Evolutionary conservation across 2,888 invertebrate genomes (phyloP), one percentile per base, ranked within the genome.

Genomic region (Andrena fulva): DNA sequence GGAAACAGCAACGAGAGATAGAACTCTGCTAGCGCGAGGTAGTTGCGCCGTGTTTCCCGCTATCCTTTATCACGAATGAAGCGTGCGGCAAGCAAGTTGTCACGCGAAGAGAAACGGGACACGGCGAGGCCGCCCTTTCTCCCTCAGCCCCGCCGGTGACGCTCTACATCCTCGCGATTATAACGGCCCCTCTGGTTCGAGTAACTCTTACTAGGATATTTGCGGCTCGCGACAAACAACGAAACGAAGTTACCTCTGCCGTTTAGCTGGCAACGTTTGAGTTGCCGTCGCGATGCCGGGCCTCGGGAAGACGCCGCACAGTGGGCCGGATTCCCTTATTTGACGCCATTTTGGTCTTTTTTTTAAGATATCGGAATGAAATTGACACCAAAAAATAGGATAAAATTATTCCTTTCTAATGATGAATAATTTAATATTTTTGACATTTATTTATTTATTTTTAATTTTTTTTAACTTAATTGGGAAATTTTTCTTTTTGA

Each of bases 181-280:
- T 78, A 78, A 81, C 85, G 52, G 62, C 72, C 64, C 76, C 80
- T 10, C 20, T 59, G 71, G 72, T 71, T 66, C 29, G 73, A 80
- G 76, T 77, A 80, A 84, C 82, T 20, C 20, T 20, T 48, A n/a
- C n/a, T n/a, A 77, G 82, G 82, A 83, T 82, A 83, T 83, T 85
- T 72, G 83, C 69, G 80, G 85, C 73, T 76, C 80, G 83, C 76
- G 80, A 48, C 79, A 83, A 85, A 83, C 83, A 85, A 85, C 83
- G 76, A 85, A 83, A 80, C 76, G 76, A 86, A 83, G 85, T 83
- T 83, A 83, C 80, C 85, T 79, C 77, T 64, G 82, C 60, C 84
- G 82, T 82, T 85, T 85, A 85, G 77, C 85, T 54, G 71, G 72
- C 72, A 85, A 85, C 82, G 75, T 85, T 75, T 79, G 85, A 79